phyloP scores from a whole-genome alignment of 2,888 invertebrate species.

The Megaustenia siamemsis region DNA sequence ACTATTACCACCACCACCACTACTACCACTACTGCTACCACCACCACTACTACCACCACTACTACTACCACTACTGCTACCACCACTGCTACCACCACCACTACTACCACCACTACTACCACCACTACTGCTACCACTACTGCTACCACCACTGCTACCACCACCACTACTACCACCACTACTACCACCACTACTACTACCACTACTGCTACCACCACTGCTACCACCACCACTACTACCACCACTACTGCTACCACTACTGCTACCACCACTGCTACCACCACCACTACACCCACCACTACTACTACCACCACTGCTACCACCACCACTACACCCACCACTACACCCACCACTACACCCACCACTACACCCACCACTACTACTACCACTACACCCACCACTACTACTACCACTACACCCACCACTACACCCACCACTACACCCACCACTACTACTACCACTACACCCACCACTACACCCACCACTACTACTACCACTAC shows the following conservation, averaged over 20 bases:
- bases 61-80: background rate
- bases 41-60: background rate
- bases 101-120: background rate
- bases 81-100: background rate
- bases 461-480: slow-evolving; percentile 30
- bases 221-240: too few relatives aligned
- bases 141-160: background rate
- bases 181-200: too few relatives aligned
- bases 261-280: too few relatives aligned
- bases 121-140: background rate
- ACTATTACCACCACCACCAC: too few relatives aligned
- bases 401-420: slow-evolving; percentile 50
- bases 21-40: background rate
- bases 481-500: background rate
- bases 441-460: slow-evolving; percentile 50
- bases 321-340: background rate
- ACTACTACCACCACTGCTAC: too few relatives aligned
- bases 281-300: too few relatives aligned
- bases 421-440: slow-evolving; percentile 51
- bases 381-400: slow-evolving; percentile 46
- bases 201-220: too few relatives aligned
- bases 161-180: too few relatives aligned
- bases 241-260: too few relatives aligned
- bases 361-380: slow-evolving; percentile 49
- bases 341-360: background rate